phyloP scores from a whole-genome alignment of 2,797 vertebrate species.

The Phylloscopus collybita region DNA sequence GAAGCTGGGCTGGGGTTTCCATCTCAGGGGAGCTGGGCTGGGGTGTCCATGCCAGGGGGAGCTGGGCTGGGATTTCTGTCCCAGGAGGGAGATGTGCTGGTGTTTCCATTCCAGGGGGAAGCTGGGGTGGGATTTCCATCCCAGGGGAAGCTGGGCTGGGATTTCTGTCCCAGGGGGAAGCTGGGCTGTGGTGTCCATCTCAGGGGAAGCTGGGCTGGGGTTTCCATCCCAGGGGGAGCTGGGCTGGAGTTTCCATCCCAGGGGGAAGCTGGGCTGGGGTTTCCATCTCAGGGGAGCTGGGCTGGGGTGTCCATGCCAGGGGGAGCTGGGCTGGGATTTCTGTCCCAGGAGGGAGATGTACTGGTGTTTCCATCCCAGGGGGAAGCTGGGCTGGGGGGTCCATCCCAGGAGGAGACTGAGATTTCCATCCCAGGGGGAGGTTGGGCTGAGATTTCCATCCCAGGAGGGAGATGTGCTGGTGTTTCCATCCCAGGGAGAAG shows the following conservation, averaged over 20 bases:
- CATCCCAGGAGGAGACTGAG: no score
- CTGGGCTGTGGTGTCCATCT: no score
- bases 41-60: fast-evolving
- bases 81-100: not conserved
- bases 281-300: not conserved
- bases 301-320: not conserved
- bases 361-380: not conserved
- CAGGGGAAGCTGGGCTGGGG: not conserved
- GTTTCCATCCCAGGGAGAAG: not conserved
- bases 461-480: not conserved
- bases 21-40: no score
- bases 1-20: not conserved
- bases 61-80: not conserved
- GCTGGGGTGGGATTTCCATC: not conserved
- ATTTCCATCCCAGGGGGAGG: no score
- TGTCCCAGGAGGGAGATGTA: no score
- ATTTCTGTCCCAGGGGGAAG: no score
- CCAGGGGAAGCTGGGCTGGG: not conserved
- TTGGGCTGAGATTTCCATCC: not conserved
- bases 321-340: no score
- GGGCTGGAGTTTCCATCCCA: not conserved
- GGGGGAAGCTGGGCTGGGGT: not conserved
- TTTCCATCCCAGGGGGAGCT: no score
- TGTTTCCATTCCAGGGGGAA: no score
- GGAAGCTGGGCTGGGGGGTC: not conserved